Percentiles rank a stretch among this genome's conserved stretches.
Conservation (phyloP, 2,113 vertebrate species). For the Lophius piscatorius region DNA sequence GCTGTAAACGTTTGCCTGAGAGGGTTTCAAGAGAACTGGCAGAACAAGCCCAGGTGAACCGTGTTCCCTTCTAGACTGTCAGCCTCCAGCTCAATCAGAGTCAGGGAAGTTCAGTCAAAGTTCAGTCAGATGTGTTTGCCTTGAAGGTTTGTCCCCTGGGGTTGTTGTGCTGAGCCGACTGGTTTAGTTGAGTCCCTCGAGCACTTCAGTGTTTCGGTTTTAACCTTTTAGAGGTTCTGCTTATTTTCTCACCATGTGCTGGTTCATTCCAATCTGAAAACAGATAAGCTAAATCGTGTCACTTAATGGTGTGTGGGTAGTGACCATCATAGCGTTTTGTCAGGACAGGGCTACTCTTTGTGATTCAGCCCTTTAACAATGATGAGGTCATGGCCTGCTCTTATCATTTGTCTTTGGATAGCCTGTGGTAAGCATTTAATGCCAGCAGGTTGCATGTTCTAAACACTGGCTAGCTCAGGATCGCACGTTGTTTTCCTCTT, state of each 20-base stretch:
- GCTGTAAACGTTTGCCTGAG: no score
- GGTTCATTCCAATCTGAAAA: slow-evolving; percentile 2
- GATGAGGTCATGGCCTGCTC: slow-evolving; percentile 37
- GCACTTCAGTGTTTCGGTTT: slow-evolving; percentile 4
- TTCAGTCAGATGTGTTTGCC: slow-evolving; percentile 9
- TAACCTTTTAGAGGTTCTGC: slow-evolving; percentile 25
- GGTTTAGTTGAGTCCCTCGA: slow-evolving; percentile 28
- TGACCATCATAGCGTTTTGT: slow-evolving; percentile 36
- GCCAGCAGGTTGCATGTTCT: slow-evolving; percentile 17
- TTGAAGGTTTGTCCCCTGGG: not conserved
- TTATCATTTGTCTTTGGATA: slow-evolving; percentile 26
- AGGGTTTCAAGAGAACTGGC: not conserved
- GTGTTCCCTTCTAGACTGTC: not conserved
- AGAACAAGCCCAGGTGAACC: not conserved
- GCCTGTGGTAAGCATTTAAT: slow-evolving; percentile 20
- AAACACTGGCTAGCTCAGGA: slow-evolving; percentile 29
- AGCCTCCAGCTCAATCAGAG: not conserved
- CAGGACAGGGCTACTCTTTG: slow-evolving; percentile 1
- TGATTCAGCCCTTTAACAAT: slow-evolving; percentile 4
- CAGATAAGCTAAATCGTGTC: slow-evolving; percentile 48
- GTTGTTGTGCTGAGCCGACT: not conserved
- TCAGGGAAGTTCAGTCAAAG: not conserved
- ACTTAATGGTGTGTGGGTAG: slow-evolving; percentile 34
- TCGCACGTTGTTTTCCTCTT: slow-evolving; percentile 6
- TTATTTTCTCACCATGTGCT: slow-evolving; percentile 8